phyloP scores from a whole-genome alignment of 1,140 invertebrate species.

The Protaetia brevitarsis region DNA sequence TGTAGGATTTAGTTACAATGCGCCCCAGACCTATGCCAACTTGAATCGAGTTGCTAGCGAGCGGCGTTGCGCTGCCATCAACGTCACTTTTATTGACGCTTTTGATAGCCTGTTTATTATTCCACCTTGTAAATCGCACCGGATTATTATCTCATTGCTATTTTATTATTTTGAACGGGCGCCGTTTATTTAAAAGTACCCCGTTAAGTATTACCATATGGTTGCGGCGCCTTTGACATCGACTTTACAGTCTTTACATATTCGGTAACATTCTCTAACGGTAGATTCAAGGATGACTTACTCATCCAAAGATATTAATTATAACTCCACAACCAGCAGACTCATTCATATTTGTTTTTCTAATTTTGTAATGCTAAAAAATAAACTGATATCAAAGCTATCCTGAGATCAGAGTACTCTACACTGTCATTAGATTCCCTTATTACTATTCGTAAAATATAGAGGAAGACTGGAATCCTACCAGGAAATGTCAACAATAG shows the following conservation, averaged over 20 bases:
- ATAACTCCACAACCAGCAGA: no score
- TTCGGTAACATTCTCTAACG: neutral
- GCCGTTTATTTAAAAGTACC: conserved; percentile 23
- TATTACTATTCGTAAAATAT: no score
- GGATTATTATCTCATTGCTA: conserved; percentile 34
- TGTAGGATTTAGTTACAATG: conserved; percentile 48
- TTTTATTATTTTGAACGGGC: conserved; percentile 28
- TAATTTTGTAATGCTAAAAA: neutral
- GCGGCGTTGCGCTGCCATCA: conserved; percentile 36
- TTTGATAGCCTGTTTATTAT: conserved; percentile 49
- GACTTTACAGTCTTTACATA: neutral
- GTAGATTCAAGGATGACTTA: neutral
- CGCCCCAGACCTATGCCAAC: conserved; percentile 43
- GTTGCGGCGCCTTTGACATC: neutral
- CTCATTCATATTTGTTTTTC: neutral
- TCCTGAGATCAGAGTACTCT: neutral
- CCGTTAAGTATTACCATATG: neutral
- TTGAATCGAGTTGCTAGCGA: conserved; percentile 36
- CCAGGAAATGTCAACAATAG: neutral
- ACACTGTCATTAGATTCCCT: no score
- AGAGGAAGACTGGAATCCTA: neutral
- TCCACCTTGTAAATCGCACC: conserved; percentile 39
- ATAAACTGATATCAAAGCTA: neutral
- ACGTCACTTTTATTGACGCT: conserved; percentile 47
- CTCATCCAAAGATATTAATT: no score